phyloP scores from a whole-genome alignment of 2,888 invertebrate genomes.

The Agrochola litura region DNA sequence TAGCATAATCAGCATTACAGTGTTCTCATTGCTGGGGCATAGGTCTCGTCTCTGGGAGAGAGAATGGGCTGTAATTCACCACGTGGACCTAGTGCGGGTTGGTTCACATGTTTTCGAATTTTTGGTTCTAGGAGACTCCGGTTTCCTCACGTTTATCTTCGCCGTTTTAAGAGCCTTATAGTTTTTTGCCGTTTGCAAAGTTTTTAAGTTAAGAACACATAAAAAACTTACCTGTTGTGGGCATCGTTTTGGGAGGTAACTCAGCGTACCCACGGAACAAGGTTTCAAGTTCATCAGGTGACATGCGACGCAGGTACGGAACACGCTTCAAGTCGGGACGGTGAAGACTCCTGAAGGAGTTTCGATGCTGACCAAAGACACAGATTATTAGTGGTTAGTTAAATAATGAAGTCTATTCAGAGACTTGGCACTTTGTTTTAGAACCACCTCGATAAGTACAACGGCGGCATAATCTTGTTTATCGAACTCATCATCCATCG shows the following conservation, averaged over 20 bases:
- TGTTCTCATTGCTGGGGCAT: too few species aligned
- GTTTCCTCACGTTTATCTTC: too few species aligned
- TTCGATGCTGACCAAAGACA: slow-evolving; percentile 79
- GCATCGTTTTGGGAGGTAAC: slow-evolving; percentile 66
- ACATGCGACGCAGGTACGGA: slow-evolving; percentile 85
- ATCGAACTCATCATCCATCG: neutral
- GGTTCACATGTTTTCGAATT: too few species aligned
- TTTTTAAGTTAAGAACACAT: neutral
- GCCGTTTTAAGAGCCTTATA: too few species aligned
- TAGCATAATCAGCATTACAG: too few species aligned
- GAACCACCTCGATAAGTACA: neutral
- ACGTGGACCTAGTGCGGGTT: too few species aligned
- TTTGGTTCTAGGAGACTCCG: too few species aligned
- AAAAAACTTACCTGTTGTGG: slow-evolving; percentile 67
- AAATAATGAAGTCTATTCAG: too few species aligned
- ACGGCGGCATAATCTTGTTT: neutral
- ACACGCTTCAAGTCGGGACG: slow-evolving; percentile 87
- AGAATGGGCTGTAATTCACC: too few species aligned
- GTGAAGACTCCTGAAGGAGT: slow-evolving; percentile 86
- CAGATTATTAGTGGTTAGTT: neutral
- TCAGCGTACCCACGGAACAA: slow-evolving; percentile 84
- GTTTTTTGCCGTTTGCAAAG: too few species aligned
- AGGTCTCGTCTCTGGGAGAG: too few species aligned
- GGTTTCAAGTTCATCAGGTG: slow-evolving; percentile 84
- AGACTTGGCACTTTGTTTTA: neutral